These are phyloP conservation scores for Taxidea taxus DNA, from an alignment of 2,113 vertebrate genomes.

Conservation along the genomic window DNA sequence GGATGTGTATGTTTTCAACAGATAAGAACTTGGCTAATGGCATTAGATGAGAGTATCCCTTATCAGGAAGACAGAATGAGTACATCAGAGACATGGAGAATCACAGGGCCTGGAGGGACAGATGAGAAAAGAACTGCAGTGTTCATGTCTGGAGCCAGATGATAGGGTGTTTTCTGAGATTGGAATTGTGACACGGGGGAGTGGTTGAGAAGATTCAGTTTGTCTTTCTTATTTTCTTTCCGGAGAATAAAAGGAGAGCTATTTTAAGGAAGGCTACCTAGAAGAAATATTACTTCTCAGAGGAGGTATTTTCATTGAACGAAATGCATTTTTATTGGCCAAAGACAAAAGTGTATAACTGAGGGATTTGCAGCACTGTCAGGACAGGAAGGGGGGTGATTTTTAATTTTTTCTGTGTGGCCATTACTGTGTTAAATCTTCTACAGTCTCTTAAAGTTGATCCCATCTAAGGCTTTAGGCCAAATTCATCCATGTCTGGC, in stretches of 20 bases:
- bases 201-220: neutral
- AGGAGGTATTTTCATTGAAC: slow-evolving; percentile 4
- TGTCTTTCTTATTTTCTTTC: neutral
- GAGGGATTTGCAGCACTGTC: neutral
- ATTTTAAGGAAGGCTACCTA: neutral
- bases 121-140: neutral
- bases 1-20: neutral
- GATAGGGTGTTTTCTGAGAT: fast-evolving
- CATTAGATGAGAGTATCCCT: neutral
- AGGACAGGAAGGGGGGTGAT: neutral
- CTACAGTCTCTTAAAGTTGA: neutral
- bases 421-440: slow-evolving; percentile 1
- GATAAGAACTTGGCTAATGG: neutral
- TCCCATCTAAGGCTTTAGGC: neutral
- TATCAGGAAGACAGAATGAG: neutral
- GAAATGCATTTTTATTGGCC: slow-evolving; percentile 53
- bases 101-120: fast-evolving
- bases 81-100: neutral
- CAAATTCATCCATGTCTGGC: neutral
- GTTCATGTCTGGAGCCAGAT: neutral
- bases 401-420: neutral
- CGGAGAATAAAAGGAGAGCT: neutral
- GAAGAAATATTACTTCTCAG: slow-evolving; percentile 47
- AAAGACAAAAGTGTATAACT: slow-evolving; percentile 30
- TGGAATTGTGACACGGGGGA: neutral